Base-by-base conservation (phyloP, 2,113 vertebrate species). In the Sciurus niger region DNA sequence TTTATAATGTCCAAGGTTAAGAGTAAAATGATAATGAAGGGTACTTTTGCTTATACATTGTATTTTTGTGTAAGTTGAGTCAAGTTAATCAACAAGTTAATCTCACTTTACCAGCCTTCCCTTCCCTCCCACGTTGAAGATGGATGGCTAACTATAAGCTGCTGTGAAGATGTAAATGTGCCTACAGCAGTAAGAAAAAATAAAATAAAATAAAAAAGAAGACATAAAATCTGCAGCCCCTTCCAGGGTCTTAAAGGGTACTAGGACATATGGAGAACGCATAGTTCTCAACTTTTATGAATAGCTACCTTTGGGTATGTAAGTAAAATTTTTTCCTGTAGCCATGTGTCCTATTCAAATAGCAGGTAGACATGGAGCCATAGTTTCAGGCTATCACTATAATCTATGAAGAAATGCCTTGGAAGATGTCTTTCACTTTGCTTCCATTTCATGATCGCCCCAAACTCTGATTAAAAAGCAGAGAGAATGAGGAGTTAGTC, bases 21-120 rank as follows among this genome's bases (percentile, higher is more conserved):
- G 58, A 86, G 53, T 24, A 37, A 14, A 90, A 76, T 63, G 46
- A 85, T n/a, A 58, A 94, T 30, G 9, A 77, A 87, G 87, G 58
- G 4, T 12, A 28, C 22, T 78, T 60, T 51, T n/a, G n/a, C 30
- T 48, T 65, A 80, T 6, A 1, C 16, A 51, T 68, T 65, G 55
- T 34, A 89, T 79, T 95, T 95, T 89, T 95, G 13, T 46, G 2
- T 48, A 70, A 80, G 25, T 78, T 88, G 72, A 72, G 65, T 34
- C 43, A 84, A 34, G 37, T 79, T 60, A 67, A 77, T 25, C 14
- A 40, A 65, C 24, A 70, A 77, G 24, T 67, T 85, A 65, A 53
- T 72, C 37, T 91, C 22, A 67, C 20, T 85, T 76, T 40, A 85
- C 51, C 74, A 89, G 76, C 30, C 48, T 68, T 53, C 65, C 80